phyloP scores from a whole-genome alignment of 2,113 vertebrate species.

The Anolis carolinensis region DNA sequence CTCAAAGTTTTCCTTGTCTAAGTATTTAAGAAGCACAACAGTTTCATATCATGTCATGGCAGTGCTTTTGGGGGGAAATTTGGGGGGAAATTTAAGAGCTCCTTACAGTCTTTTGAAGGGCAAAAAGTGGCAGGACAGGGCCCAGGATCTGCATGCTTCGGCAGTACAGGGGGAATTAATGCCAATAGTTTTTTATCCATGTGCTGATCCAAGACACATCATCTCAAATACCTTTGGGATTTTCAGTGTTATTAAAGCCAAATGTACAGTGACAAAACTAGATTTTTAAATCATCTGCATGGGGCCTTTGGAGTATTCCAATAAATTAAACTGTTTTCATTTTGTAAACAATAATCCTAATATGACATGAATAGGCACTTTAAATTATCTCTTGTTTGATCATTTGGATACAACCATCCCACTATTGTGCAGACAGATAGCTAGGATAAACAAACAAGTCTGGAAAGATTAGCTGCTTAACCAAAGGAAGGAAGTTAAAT shows the following conservation, averaged over 20 bases:
- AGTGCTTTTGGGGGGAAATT: not conserved
- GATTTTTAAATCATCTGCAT: slow-evolving; percentile 29
- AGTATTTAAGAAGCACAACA: no score
- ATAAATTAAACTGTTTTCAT: slow-evolving; percentile 2
- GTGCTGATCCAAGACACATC: slow-evolving; percentile 5
- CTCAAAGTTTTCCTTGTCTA: no score
- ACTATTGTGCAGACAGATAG: not conserved
- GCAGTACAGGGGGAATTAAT: not conserved
- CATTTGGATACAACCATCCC: slow-evolving; percentile 45
- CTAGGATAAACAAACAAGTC: not conserved
- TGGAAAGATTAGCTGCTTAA: slow-evolving; percentile 49
- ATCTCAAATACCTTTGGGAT: slow-evolving; percentile 14
- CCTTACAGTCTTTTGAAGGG: not conserved
- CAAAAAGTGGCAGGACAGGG: not conserved
- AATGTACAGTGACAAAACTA: slow-evolving; percentile 4
- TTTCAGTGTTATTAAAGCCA: slow-evolving; percentile 15
- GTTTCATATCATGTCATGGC: not conserved
- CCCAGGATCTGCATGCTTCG: not conserved
- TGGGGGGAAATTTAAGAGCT: not conserved
- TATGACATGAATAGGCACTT: slow-evolving; percentile 8
- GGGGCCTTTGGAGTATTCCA: not conserved
- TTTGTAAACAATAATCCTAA: not conserved
- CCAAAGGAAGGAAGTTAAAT: slow-evolving; percentile 60
- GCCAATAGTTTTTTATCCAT: not conserved
- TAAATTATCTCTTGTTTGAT: slow-evolving; percentile 10